Evolutionary conservation across 2,888 invertebrate genomes (phyloP).

Genomic region (Xestia rhomboidea): DNA sequence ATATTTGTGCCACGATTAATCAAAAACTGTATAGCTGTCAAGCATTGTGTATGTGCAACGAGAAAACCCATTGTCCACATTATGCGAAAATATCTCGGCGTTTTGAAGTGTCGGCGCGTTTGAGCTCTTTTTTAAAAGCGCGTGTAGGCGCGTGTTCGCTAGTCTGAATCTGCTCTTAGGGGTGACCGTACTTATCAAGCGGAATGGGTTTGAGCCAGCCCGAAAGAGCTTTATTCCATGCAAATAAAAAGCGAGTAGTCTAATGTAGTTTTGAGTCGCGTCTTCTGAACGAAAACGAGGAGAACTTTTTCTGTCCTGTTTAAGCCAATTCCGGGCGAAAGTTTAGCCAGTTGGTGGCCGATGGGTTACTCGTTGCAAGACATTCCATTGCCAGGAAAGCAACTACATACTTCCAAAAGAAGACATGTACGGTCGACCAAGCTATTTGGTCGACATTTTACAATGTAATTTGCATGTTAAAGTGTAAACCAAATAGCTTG

Average conservation of each 20-base stretch:
- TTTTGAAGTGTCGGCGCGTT: background rate
- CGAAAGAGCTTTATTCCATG: background rate
- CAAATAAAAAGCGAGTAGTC: background rate
- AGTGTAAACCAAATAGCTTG: no score
- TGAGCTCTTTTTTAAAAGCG: background rate
- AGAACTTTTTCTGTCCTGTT: background rate
- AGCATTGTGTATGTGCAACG: background rate
- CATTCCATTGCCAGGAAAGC: background rate
- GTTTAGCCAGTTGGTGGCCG: background rate
- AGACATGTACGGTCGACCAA: no score
- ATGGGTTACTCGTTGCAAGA: background rate
- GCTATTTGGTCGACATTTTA: no score
- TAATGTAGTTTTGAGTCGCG: background rate
- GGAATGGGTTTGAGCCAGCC: background rate
- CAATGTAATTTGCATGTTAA: no score
- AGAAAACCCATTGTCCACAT: slow-evolving; percentile 7
- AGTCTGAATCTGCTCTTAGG: background rate
- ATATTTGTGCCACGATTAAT: slow-evolving; percentile 1
- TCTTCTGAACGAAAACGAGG: background rate
- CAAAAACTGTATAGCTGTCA: background rate
- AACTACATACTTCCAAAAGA: background rate
- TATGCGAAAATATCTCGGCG: background rate
- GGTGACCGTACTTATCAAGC: background rate
- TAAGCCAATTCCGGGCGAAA: no score
- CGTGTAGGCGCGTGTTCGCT: background rate